Percentiles rank a stretch among this genome's conserved stretches.
Evolutionary conservation across 1,140 invertebrate genomes (phyloP).

Genomic region (Neuroterus valhalla): DNA sequence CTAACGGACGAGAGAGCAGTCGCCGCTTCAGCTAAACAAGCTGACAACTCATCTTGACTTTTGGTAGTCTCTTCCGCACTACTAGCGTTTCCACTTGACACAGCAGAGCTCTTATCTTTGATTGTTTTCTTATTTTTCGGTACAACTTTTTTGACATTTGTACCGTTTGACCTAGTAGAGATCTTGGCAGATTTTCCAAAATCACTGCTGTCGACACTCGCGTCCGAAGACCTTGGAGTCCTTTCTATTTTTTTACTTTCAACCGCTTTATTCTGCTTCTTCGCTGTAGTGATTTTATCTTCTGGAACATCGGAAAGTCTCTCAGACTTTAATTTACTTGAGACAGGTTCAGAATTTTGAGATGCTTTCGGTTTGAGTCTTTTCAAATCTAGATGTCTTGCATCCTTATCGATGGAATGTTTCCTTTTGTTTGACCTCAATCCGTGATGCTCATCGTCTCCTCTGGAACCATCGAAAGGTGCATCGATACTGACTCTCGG

Average conservation of each 20-base stretch:
- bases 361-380: constrained; percentile 34
- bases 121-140: constrained; percentile 55
- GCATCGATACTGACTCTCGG: constrained; percentile 69
- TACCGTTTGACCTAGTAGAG: constrained; percentile 50
- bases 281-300: neutral
- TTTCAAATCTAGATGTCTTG: constrained; percentile 31
- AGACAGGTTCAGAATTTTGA: neutral
- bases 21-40: constrained; percentile 69
- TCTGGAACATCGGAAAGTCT: neutral
- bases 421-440: constrained; percentile 46
- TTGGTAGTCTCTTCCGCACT: constrained; percentile 50
- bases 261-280: neutral
- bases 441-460: constrained; percentile 50
- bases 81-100: constrained; percentile 49
- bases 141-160: constrained; percentile 43
- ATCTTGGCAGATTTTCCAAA: neutral
- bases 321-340: neutral
- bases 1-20: constrained; percentile 65
- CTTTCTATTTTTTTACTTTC: constrained; percentile 7
- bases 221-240: neutral
- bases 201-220: neutral
- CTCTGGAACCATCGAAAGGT: constrained; percentile 46
- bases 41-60: constrained; percentile 65
- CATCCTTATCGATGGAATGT: constrained; percentile 27
- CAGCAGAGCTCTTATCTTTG: constrained; percentile 55